Evolutionary conservation across 2,888 invertebrate species (phyloP), one percentile per base, ranked within the genome.

Genomic region (Drosophila atroscutellata): DNA sequence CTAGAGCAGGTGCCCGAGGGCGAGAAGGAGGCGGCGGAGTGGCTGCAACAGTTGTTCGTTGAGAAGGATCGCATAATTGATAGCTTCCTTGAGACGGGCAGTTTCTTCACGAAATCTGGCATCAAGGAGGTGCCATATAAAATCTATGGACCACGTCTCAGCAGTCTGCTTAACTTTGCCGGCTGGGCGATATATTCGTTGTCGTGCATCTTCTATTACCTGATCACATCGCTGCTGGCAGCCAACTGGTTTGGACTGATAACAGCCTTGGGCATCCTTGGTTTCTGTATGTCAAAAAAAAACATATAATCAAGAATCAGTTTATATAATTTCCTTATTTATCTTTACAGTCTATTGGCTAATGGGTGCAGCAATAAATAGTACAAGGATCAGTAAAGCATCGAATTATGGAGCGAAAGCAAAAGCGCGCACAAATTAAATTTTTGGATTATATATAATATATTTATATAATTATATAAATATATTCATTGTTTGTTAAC

Each of bases 381-480:
- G 97, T 95, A 96, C 97, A 2, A 95, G 97, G 93, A 97, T 97
- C 84, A 96, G 96, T 91, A 96, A 96, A 93, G 96, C 95, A 45
- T 97, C 97, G 34, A 96, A 96, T 8, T 98, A 97, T 91, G 97
- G 97, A 75, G 94, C 92, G 5, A 86, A 84, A 59, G 63, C 64
- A 72, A 78, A 78, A 66, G 3, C 69, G 24, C 75, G 80, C 80
- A 79, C 89, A 90, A 91, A 84, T 66, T 85, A 89, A 78, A 8
- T 63, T 62, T 45, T 37, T 62, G 65, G 62, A 65, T 66, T 69
- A 39, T 58, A 55, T 62, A 50, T 45, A 15, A 55, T 20, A 20
- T 13, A 45, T 45, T 45, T 45, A 45, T 45, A 45, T 45, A 24
- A 13, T 20, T 20, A 11, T n/a, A 42, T 42, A n/a, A 15, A n/a